Evolutionary conservation across 2,888 invertebrate genomes (phyloP).

Genomic region (Coelopa pilipes): DNA sequence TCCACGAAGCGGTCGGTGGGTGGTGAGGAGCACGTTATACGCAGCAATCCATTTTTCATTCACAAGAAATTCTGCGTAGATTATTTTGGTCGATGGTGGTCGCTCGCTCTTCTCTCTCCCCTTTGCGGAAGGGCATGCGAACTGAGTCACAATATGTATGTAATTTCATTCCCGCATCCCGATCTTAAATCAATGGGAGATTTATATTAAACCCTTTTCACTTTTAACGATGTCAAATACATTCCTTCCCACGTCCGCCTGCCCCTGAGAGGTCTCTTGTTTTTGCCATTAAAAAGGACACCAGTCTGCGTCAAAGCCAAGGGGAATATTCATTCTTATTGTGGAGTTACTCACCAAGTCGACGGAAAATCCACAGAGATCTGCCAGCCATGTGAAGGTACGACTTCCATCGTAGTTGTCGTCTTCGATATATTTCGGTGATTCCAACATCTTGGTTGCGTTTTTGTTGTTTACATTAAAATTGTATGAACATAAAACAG

Average conservation of each 20-base stretch:
- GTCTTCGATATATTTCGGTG: constrained; percentile 53
- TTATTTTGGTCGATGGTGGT: background rate
- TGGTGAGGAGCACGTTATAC: no score
- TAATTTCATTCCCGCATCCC: background rate
- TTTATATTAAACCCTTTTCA: no score
- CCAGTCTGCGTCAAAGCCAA: background rate
- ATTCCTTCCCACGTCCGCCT: no score
- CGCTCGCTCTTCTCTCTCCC: background rate
- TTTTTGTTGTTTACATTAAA: background rate
- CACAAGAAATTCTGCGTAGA: no score
- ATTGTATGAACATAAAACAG: constrained; percentile 12
- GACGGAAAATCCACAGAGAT: constrained; percentile 77
- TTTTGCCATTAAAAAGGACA: background rate
- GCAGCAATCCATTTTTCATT: no score
- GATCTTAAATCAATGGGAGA: no score
- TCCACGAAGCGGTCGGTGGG: no score
- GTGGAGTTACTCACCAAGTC: constrained; percentile 76
- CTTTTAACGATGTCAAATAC: no score
- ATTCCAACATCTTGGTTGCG: constrained; percentile 54
- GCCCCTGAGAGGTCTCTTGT: background rate
- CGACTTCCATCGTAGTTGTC: constrained; percentile 77
- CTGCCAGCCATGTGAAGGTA: constrained; percentile 76
- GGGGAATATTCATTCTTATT: background rate
- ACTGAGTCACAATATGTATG: background rate
- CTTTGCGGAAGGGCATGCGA: background rate